A percentile compares a stretch with the other conserved stretches of the same genome.
Evolutionary conservation across 2,113 vertebrate genomes (phyloP).

Genomic region (Gallinago jamesoni): DNA sequence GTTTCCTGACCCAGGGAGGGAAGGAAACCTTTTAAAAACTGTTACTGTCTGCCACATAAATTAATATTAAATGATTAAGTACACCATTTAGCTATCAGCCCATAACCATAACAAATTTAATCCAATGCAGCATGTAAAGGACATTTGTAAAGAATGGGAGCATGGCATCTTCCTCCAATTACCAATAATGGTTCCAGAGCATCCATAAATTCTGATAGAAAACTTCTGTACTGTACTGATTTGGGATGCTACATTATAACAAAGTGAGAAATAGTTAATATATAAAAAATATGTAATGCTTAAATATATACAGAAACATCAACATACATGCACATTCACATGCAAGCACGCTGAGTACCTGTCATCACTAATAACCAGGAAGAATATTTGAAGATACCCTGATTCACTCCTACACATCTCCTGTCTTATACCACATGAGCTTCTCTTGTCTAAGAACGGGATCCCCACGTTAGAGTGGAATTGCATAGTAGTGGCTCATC

Average conservation of each 20-base stretch:
- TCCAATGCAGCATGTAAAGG: not conserved
- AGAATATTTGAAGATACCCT: not conserved
- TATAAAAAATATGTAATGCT: not conserved
- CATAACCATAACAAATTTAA: not conserved
- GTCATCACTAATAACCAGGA: not conserved
- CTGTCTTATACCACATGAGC: accelerated
- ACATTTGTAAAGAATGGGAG: not conserved
- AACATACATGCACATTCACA: not conserved
- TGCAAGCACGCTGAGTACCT: not conserved
- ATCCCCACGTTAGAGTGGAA: not conserved
- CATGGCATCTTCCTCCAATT: not conserved
- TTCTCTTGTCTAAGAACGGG: not conserved
- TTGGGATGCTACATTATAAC: not conserved
- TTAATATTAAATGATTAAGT: not conserved
- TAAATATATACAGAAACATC: not conserved
- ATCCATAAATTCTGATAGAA: not conserved
- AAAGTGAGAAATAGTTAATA: not conserved
- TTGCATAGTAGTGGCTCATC: not conserved
- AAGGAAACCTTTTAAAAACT: not conserved
- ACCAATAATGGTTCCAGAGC: not conserved
- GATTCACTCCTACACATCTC: not conserved
- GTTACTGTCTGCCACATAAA: not conserved
- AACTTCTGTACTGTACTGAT: not conserved
- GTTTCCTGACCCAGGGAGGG: not conserved
- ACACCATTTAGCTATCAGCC: not conserved